Conservation (phyloP, 2,888 invertebrate species). For the Oxystoma pomonae region DNA sequence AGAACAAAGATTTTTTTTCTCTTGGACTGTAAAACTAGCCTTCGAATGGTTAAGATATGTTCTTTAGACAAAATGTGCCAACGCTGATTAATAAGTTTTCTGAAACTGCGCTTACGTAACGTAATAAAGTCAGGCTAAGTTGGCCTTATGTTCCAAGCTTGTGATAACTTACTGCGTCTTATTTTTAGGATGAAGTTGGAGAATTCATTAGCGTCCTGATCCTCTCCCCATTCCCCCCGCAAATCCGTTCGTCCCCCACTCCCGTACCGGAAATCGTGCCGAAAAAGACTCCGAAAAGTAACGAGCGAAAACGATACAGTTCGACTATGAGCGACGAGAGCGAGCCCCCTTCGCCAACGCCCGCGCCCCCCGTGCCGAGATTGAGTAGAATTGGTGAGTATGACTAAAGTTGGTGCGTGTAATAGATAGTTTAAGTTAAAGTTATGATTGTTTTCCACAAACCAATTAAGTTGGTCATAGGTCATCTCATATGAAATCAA, state of each 20-base stretch:
- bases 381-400: slow-evolving; percentile 43
- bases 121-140: no score
- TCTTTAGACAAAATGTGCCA: no score
- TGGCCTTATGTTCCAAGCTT: background rate
- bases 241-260: slow-evolving; percentile 45
- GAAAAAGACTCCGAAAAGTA: slow-evolving; percentile 32
- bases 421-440: no score
- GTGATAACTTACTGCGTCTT: slow-evolving; percentile 3
- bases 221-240: slow-evolving; percentile 56
- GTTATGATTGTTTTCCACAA: no score
- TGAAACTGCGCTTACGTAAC: no score
- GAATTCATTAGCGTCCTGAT: slow-evolving; percentile 61
- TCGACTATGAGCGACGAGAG: slow-evolving; percentile 51
- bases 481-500: no score
- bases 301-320: slow-evolving; percentile 51
- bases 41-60: no score
- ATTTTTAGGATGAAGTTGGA: slow-evolving; percentile 60
- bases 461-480: no score
- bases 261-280: slow-evolving; percentile 35
- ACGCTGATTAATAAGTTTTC: no score
- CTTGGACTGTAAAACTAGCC: no score
- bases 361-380: slow-evolving; percentile 32
- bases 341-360: slow-evolving; percentile 51
- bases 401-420: background rate
- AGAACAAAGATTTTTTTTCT: no score